phyloP scores from a whole-genome alignment of 2,113 vertebrate species.

The Hiodon alosoides region DNA sequence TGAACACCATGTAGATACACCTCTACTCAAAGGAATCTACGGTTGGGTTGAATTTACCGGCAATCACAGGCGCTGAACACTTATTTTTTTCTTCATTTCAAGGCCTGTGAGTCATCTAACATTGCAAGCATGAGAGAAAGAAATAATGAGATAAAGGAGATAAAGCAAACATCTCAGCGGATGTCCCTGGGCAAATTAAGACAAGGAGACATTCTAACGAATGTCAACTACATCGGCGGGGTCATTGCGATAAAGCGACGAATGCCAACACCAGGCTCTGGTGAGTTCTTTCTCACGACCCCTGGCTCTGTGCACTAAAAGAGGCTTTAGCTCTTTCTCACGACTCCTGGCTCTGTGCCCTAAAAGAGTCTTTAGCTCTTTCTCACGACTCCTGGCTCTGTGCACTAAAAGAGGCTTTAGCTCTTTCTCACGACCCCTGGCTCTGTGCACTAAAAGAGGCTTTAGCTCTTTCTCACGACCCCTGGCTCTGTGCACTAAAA shows the following conservation, averaged over 20 bases:
- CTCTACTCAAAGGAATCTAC: too few relatives aligned
- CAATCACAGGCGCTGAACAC: too few relatives aligned
- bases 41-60: too few relatives aligned
- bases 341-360: too few relatives aligned
- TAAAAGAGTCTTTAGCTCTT: too few relatives aligned
- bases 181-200: slow-evolving; percentile 13
- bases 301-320: not conserved
- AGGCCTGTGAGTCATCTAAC: too few relatives aligned
- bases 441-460: not conserved
- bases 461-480: too few relatives aligned
- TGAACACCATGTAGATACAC: too few relatives aligned
- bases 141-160: too few relatives aligned
- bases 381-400: not conserved
- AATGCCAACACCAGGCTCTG: not conserved
- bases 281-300: not conserved
- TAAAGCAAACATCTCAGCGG: not conserved
- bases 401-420: not conserved
- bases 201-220: slow-evolving; percentile 6
- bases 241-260: not conserved
- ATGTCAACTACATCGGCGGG: not conserved
- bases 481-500: too few relatives aligned
- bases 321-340: not conserved
- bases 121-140: not conserved
- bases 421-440: not conserved
- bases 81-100: too few relatives aligned